Evolutionary conservation across 2,113 vertebrate genomes (phyloP).

Genomic region (Charina bottae): DNA sequence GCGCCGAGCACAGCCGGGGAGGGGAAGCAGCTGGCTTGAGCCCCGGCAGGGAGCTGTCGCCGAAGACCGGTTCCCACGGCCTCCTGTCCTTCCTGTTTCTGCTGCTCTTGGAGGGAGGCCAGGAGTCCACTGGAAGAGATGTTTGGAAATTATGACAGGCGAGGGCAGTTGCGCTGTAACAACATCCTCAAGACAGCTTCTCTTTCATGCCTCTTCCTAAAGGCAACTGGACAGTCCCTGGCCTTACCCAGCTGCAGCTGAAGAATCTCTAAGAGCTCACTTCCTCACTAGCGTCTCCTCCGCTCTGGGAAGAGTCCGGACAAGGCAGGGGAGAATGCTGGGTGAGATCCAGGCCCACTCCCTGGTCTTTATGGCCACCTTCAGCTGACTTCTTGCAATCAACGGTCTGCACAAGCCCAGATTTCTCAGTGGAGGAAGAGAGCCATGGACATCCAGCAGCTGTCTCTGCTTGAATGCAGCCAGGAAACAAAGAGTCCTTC

Average conservation of each 20-base stretch:
- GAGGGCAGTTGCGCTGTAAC: too few species aligned
- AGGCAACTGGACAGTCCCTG: neutral
- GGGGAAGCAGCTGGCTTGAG: slow-evolving; percentile 19
- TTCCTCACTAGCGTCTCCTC: neutral
- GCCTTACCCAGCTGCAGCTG: neutral
- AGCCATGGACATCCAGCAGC: too few species aligned
- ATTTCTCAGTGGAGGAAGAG: neutral
- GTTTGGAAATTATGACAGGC: neutral
- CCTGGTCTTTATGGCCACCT: neutral
- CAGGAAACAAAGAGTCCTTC: too few species aligned
- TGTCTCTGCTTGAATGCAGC: too few species aligned
- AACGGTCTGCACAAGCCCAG: neutral
- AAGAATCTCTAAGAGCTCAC: neutral
- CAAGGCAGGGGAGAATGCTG: too few species aligned
- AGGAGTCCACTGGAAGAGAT: neutral
- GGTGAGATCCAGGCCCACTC: neutral
- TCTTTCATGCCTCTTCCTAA: neutral
- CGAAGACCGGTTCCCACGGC: slow-evolving; percentile 15
- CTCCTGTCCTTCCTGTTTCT: slow-evolving; percentile 30
- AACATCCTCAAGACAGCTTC: neutral
- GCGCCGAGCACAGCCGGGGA: neutral
- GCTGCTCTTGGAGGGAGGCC: slow-evolving; percentile 16
- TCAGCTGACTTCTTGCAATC: neutral
- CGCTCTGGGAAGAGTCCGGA: neutral
- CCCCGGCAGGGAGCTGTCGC: slow-evolving; percentile 7